Evolutionary conservation across 2,797 vertebrate species (phyloP).

Genomic region (Nyctalus aviator): DNA sequence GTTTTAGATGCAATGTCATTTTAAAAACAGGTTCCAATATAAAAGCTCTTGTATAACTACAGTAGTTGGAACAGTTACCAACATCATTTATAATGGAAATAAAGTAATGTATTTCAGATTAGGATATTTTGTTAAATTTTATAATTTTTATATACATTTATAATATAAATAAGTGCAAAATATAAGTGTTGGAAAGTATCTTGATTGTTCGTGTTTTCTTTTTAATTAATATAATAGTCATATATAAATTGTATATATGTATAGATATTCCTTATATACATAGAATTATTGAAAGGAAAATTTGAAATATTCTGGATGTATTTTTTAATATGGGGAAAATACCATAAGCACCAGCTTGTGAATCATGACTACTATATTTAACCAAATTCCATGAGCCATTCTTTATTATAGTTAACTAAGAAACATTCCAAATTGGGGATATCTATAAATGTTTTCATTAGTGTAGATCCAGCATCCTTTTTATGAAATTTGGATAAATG

Average conservation of each 20-base stretch:
- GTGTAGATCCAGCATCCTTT: background rate
- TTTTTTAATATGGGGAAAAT: background rate
- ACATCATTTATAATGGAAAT: background rate
- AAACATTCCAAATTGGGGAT: background rate
- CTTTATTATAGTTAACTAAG: background rate
- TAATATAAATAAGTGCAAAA: background rate
- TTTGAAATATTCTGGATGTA: background rate
- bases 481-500: background rate
- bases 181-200: background rate
- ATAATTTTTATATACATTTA: background rate
- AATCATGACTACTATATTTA: background rate
- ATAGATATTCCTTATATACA: background rate
- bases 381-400: background rate
- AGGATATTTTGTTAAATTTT: background rate
- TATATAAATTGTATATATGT: background rate
- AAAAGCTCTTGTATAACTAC: background rate
- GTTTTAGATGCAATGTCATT: conserved; percentile 66
- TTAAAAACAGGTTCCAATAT: conserved; percentile 70
- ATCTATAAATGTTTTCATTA: background rate
- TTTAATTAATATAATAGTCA: background rate
- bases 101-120: background rate
- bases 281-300: background rate
- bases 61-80: background rate
- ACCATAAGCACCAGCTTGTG: background rate
- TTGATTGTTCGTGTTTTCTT: background rate